phyloP scores from a whole-genome alignment of 2,888 invertebrate genomes.

The Pemphredon lugubris region DNA sequence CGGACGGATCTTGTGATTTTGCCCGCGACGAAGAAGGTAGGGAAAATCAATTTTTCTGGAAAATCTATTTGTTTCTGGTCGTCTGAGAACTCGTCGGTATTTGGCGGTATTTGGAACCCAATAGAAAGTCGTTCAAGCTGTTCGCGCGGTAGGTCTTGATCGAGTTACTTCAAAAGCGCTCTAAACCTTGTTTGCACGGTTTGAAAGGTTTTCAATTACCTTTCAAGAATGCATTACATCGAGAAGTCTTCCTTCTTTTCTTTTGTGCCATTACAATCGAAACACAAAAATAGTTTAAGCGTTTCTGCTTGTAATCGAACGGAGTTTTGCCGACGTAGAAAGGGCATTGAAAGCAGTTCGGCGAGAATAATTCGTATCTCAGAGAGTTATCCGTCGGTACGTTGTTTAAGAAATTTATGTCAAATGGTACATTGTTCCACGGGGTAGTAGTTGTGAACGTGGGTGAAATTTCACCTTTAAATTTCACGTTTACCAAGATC shows the following conservation, averaged over 20 bases:
- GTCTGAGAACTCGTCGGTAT: conserved; percentile 11
- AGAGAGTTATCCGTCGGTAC: too few species aligned
- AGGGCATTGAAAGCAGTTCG: too few species aligned
- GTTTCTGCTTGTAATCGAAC: conserved; percentile 1
- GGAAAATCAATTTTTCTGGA: conserved; percentile 39
- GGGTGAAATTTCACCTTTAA: too few species aligned
- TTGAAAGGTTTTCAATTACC: conserved; percentile 55
- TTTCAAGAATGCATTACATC: conserved; percentile 44
- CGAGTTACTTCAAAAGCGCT: conserved; percentile 56
- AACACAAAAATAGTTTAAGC: conserved; percentile 1
- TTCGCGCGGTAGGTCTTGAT: conserved; percentile 56
- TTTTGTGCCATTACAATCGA: conserved; percentile 17
- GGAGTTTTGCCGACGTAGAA: too few species aligned
- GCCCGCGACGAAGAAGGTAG: too few species aligned
- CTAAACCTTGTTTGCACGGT: conserved; percentile 56
- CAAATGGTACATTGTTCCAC: too few species aligned
- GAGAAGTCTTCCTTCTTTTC: conserved; percentile 7
- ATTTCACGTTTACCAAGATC: too few species aligned
- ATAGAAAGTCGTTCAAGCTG: conserved; percentile 25
- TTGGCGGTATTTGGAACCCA: conserved; percentile 13
- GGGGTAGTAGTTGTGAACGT: too few species aligned
- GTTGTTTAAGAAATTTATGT: too few species aligned
- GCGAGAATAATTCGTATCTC: too few species aligned
- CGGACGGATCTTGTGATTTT: neutral
- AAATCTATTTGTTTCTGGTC: conserved; percentile 35